These are phyloP conservation scores for Leptura quadrifasciata DNA, from an alignment of 2,888 invertebrate genomes.

Conservation along the genomic window DNA sequence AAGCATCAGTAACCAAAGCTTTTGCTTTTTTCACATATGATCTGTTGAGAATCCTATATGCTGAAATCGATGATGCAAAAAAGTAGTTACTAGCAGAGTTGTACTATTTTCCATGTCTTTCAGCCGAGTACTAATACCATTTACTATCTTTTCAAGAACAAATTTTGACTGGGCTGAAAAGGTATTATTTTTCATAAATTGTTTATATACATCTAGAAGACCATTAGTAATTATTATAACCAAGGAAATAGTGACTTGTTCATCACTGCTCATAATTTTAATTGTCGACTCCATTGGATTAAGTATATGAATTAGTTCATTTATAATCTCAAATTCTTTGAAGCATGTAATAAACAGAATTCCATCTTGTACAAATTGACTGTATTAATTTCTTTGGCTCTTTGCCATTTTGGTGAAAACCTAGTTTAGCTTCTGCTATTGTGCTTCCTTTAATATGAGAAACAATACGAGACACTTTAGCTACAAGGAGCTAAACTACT, in stretches of 20 bases:
- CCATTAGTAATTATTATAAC: conserved; percentile 53
- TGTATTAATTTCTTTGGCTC: conserved; percentile 49
- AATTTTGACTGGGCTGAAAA: not conserved
- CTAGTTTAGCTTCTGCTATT: conserved; percentile 23
- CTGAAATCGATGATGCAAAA: conserved; percentile 36
- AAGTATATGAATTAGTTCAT: conserved; percentile 52
- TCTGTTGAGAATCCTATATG: not conserved
- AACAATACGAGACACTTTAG: conserved; percentile 41
- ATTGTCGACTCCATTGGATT: conserved; percentile 56
- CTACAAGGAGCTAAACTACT: conserved; percentile 7
- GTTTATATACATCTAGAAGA: conserved; percentile 29
- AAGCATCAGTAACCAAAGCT: not conserved
- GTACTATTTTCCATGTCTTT: not conserved
- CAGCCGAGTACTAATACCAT: not conserved
- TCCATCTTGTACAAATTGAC: conserved; percentile 49
- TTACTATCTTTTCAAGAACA: not conserved
- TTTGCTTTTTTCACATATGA: not conserved
- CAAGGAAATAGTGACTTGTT: conserved; percentile 46
- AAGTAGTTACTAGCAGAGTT: not conserved
- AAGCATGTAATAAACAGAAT: conserved; percentile 53
- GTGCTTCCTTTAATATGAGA: conserved; percentile 53
- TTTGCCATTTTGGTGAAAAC: conserved; percentile 33
- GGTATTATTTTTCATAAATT: too few relatives aligned
- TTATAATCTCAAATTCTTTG: conserved; percentile 44
- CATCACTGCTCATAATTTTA: conserved; percentile 53